phyloP scores from a whole-genome alignment of 2,113 vertebrate genomes.

The Loxodonta africana region DNA sequence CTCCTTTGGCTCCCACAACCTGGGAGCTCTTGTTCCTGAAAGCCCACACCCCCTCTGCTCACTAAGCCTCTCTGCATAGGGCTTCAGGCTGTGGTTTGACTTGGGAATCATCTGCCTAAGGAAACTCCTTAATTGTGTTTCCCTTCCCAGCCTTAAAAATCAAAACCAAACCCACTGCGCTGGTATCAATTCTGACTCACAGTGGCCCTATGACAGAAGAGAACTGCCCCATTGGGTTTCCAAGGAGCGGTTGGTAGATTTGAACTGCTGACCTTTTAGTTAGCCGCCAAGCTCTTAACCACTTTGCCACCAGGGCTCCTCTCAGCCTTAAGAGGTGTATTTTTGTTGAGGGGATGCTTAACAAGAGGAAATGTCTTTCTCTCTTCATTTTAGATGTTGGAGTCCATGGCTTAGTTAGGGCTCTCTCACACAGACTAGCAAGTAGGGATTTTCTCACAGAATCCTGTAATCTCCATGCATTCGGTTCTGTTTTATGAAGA shows the following conservation, averaged over 20 bases:
- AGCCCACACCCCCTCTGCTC: not conserved
- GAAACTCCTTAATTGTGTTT: not conserved
- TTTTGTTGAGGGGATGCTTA: not conserved
- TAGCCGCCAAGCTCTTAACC: too few species aligned
- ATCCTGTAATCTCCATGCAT: too few species aligned
- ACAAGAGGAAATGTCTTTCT: not conserved
- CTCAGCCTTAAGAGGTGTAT: not conserved
- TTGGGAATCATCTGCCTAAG: not conserved
- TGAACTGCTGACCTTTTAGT: too few species aligned
- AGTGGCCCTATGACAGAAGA: too few species aligned
- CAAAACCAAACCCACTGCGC: too few species aligned
- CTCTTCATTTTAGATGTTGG: not conserved
- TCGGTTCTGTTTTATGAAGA: not conserved
- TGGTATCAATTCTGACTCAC: too few species aligned
- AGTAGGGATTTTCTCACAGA: not conserved
- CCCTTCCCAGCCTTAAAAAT: not conserved
- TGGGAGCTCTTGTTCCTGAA: not conserved
- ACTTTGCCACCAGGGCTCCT: too few species aligned
- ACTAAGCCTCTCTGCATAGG: not conserved
- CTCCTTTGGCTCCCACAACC: not conserved
- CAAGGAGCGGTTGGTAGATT: too few species aligned
- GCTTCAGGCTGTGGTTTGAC: not conserved
- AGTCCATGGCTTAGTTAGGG: not conserved
- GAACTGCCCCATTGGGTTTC: too few species aligned
- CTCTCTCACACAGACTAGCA: not conserved